Evolutionary conservation across 1,140 invertebrate genomes (phyloP).

Genomic region (Panonychus citri): DNA sequence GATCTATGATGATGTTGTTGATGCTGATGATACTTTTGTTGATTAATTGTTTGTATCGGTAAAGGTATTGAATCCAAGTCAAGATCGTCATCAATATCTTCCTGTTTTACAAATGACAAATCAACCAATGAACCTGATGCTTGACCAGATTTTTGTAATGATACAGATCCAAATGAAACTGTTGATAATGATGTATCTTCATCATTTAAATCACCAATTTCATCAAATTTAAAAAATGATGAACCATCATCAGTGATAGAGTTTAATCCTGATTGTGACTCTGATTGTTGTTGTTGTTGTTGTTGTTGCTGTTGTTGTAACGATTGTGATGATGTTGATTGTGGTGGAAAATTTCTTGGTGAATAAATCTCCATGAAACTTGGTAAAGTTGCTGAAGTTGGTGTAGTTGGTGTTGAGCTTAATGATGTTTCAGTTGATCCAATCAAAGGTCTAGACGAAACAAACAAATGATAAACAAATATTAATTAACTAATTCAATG

Average conservation of each 20-base stretch:
- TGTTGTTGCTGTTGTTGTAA: too few species aligned
- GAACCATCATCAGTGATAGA: neutral
- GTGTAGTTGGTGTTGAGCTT: slow-evolving; percentile 13
- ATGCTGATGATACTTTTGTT: too few species aligned
- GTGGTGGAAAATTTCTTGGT: slow-evolving; percentile 23
- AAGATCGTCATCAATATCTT: neutral
- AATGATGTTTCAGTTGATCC: neutral
- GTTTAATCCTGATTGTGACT: too few species aligned
- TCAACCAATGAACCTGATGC: neutral
- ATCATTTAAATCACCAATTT: neutral
- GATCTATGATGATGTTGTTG: too few species aligned
- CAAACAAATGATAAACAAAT: too few species aligned
- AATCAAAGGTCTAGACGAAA: neutral
- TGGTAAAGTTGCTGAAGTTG: slow-evolving; percentile 37
- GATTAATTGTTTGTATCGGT: too few species aligned
- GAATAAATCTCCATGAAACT: slow-evolving; percentile 68
- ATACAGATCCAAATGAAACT: neutral
- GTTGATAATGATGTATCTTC: neutral
- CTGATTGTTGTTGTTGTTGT: too few species aligned
- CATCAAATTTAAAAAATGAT: neutral
- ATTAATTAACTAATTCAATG: too few species aligned
- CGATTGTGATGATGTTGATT: too few species aligned
- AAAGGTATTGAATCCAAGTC: too few species aligned
- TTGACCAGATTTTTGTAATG: neutral
- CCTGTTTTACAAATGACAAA: neutral